Percentiles rank a stretch among this genome's conserved stretches.
Conservation (phyloP, 2,888 invertebrate species). For the Cylindroiulus punctatus region DNA sequence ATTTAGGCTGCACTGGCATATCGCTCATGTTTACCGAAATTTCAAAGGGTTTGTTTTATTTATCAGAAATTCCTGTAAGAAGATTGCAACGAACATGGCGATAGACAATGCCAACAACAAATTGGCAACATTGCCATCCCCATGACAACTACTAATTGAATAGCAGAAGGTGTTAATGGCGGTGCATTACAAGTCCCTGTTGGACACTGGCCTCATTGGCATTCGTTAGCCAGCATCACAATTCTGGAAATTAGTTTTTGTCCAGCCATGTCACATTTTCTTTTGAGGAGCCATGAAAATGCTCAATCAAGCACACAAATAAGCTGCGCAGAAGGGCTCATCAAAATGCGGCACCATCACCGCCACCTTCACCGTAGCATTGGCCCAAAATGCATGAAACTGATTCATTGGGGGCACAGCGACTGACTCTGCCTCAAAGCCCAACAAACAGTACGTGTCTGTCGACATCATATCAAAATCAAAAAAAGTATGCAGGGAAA, state of each 20-base stretch:
- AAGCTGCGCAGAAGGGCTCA: neutral
- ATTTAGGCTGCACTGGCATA: neutral
- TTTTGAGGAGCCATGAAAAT: slow-evolving; percentile 36
- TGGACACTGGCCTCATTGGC: slow-evolving; percentile 20
- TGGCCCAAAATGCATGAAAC: slow-evolving; percentile 23
- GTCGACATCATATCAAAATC: neutral
- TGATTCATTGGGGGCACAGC: neutral
- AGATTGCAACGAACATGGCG: neutral
- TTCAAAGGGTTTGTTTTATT: neutral
- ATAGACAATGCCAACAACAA: neutral
- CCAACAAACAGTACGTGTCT: neutral
- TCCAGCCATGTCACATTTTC: slow-evolving; percentile 45
- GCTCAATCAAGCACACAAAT: slow-evolving; percentile 39
- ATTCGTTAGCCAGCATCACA: slow-evolving; percentile 24
- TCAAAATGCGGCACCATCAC: slow-evolving; percentile 40
- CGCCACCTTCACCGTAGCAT: neutral
- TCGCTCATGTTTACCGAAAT: neutral
- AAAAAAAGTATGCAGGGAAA: neutral
- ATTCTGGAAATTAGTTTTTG: slow-evolving; percentile 45
- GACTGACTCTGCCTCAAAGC: neutral
- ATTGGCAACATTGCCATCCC: slow-evolving; percentile 17
- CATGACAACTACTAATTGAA: slow-evolving; percentile 45
- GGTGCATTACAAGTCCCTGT: neutral
- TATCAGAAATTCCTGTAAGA: neutral
- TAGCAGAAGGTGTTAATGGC: neutral